Percentiles rank a stretch among this genome's conserved stretches.
phyloP scores from a whole-genome alignment of 2,888 invertebrate species.

The Andrena bucephala region DNA sequence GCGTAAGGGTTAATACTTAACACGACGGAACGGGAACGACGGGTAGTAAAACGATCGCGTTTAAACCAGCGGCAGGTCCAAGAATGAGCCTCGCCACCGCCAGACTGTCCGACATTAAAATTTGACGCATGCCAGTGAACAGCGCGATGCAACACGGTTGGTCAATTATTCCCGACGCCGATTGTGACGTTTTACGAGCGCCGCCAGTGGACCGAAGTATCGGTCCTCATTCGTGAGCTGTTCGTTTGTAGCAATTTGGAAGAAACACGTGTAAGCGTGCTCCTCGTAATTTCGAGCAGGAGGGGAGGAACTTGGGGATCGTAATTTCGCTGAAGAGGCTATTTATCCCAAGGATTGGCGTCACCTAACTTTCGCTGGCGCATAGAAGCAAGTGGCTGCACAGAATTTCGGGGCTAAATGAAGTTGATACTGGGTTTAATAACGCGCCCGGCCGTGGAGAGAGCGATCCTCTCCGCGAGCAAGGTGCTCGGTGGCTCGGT shows the following conservation, averaged over 20 bases:
- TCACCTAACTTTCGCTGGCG: constrained; percentile 29
- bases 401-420: constrained; percentile 33
- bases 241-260: constrained; percentile 2
- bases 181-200: neutral
- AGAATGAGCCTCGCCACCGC: constrained; percentile 18
- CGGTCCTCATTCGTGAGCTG: neutral
- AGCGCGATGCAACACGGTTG: constrained; percentile 19
- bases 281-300: constrained; percentile 9
- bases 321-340: constrained; percentile 25
- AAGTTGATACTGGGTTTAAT: constrained; percentile 45
- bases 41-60: constrained; percentile 29
- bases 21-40: constrained; percentile 57
- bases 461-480: constrained; percentile 6
- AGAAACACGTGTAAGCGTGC: neutral
- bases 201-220: neutral
- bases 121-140: constrained; percentile 23
- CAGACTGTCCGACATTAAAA: constrained; percentile 45
- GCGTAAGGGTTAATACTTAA: constrained; percentile 68
- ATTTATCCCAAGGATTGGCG: constrained; percentile 22
- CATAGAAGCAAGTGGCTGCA: constrained; percentile 14
- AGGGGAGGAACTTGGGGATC: constrained; percentile 6
- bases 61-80: constrained; percentile 14
- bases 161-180: neutral
- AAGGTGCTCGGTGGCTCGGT: neutral
- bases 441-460: constrained; percentile 6